A percentile compares a stretch with the other conserved stretches of the same genome.
Conservation (phyloP, 2,797 vertebrate species). For the Malurus leucopterus region DNA sequence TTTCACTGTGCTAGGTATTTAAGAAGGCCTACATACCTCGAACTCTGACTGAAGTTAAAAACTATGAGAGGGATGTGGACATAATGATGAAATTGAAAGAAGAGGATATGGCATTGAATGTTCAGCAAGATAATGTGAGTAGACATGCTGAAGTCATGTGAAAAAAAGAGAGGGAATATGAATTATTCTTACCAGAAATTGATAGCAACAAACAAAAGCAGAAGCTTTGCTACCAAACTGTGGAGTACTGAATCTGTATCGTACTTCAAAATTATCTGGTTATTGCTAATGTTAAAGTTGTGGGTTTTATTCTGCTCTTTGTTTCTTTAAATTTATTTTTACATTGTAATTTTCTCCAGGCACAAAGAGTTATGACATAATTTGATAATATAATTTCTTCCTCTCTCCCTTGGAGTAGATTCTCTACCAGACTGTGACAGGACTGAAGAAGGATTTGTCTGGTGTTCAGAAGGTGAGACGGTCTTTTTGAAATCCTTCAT, state of each 20-base stretch:
- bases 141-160: background rate
- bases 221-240: background rate
- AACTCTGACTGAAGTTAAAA: conserved; percentile 85
- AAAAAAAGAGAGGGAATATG: background rate
- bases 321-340: background rate
- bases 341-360: background rate
- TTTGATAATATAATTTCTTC: background rate
- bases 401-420: conserved; percentile 71
- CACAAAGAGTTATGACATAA: background rate
- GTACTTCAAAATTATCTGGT: background rate
- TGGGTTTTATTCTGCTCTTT: background rate
- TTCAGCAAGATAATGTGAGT: conserved; percentile 82
- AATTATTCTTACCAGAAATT: background rate
- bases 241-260: background rate
- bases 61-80: conserved; percentile 84
- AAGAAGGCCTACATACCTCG: conserved; percentile 88
- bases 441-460: conserved; percentile 91
- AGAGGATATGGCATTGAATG: conserved; percentile 71
- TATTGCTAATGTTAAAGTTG: background rate
- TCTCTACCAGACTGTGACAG: conserved; percentile 91
- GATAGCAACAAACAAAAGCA: background rate
- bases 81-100: conserved; percentile 80
- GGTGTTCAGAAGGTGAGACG: conserved; percentile 86
- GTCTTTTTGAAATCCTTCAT: background rate
- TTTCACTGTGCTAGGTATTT: conserved; percentile 79